A percentile compares a stretch with the other conserved stretches of the same genome.
Evolutionary conservation across 2,888 invertebrate species (phyloP).

Genomic region (Tinea pellionella): DNA sequence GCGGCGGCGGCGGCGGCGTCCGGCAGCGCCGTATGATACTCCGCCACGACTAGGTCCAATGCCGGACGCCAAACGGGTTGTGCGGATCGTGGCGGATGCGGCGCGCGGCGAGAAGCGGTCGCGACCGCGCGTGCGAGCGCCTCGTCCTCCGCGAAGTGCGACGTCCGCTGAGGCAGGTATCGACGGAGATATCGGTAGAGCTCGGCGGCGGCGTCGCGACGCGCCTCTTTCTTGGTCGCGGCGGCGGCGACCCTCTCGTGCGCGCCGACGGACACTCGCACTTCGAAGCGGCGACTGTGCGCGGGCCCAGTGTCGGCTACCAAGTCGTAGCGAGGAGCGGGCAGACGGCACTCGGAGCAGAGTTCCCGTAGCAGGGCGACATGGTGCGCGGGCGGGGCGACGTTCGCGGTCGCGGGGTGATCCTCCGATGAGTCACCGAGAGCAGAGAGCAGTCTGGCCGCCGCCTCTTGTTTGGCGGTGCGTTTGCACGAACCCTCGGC

Average conservation of each 20-base stretch:
- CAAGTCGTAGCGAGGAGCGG: slow-evolving; percentile 61
- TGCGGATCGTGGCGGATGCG: slow-evolving; percentile 35
- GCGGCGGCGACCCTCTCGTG: slow-evolving; percentile 66
- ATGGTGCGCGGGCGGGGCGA: neutral
- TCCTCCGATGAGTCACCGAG: slow-evolving; percentile 23
- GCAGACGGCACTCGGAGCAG: slow-evolving; percentile 59
- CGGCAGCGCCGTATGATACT: slow-evolving; percentile 34
- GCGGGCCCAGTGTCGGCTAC: slow-evolving; percentile 75
- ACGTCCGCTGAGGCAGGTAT: slow-evolving; percentile 38
- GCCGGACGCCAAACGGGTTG: slow-evolving; percentile 32
- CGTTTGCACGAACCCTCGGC: slow-evolving; percentile 59
- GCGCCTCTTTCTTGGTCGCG: slow-evolving; percentile 74
- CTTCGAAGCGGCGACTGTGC: slow-evolving; percentile 73
- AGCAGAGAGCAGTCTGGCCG: slow-evolving; percentile 55
- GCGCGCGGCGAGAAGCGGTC: slow-evolving; percentile 24
- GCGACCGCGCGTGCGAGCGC: slow-evolving; percentile 44
- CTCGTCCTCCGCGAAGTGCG: slow-evolving; percentile 49
- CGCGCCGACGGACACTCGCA: slow-evolving; percentile 63
- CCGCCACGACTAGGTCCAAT: slow-evolving; percentile 37
- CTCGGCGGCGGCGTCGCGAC: slow-evolving; percentile 69
- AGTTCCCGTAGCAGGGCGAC: slow-evolving; percentile 31
- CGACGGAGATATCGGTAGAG: slow-evolving; percentile 46
- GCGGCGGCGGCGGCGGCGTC: slow-evolving; percentile 20
- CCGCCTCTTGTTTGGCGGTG: slow-evolving; percentile 72
- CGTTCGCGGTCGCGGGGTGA: neutral